Evolutionary conservation across 1,140 invertebrate species (phyloP).

Genomic region (Drusus annulatus): DNA sequence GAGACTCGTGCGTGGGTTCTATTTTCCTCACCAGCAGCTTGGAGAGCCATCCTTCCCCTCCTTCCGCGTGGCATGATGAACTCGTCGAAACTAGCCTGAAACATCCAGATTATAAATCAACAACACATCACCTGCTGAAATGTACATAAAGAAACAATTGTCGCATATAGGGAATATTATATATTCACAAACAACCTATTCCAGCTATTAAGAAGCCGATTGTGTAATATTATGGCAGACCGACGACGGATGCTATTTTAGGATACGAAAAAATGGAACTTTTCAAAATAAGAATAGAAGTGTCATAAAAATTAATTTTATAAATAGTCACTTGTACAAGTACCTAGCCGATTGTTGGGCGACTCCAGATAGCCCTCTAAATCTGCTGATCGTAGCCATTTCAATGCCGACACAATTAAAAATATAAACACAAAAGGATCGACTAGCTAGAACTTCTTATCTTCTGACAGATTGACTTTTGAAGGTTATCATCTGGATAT

Average conservation of each 20-base stretch:
- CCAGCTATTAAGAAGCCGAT: neutral
- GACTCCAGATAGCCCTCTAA: slow-evolving; percentile 25
- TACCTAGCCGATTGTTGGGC: slow-evolving; percentile 45
- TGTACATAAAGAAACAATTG: slow-evolving; percentile 24
- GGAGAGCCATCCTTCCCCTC: slow-evolving; percentile 87
- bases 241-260: slow-evolving; percentile 33
- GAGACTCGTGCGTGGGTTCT: slow-evolving; percentile 94
- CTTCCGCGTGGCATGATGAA: slow-evolving; percentile 69
- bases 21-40: slow-evolving; percentile 92
- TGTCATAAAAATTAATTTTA: slow-evolving; percentile 27
- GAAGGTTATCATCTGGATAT: slow-evolving; percentile 48
- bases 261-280: slow-evolving; percentile 32
- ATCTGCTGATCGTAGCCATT: slow-evolving; percentile 44
- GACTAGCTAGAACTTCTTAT: slow-evolving; percentile 36
- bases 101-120: slow-evolving; percentile 3
- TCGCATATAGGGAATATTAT: too few relatives aligned
- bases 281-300: slow-evolving; percentile 34
- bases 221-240: slow-evolving; percentile 28
- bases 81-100: slow-evolving; percentile 62
- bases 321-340: slow-evolving; percentile 17
- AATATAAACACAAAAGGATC: slow-evolving; percentile 38
- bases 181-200: neutral
- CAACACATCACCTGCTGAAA: neutral
- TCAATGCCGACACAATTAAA: slow-evolving; percentile 3
- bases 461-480: slow-evolving; percentile 51